A percentile compares a stretch with the other conserved stretches of the same genome.
phyloP scores from a whole-genome alignment of 2,113 vertebrate genomes.

The Catharus bicknelli region DNA sequence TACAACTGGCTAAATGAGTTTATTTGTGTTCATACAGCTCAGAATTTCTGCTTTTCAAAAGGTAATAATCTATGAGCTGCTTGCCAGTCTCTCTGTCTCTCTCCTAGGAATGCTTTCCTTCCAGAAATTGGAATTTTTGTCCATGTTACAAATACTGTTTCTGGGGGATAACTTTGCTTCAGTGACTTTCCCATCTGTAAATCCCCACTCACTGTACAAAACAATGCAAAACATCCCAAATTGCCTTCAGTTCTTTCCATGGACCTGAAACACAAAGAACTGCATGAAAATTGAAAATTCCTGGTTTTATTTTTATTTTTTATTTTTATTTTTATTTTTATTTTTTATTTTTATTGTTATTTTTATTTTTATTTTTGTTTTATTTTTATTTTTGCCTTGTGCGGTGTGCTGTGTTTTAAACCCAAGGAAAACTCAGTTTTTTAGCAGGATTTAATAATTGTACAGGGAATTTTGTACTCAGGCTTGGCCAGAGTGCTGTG shows the following conservation, averaged over 20 bases:
- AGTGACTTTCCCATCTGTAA: slow-evolving; percentile 35
- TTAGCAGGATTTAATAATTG: slow-evolving; percentile 59
- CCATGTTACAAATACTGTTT: neutral
- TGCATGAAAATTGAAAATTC: slow-evolving; percentile 69
- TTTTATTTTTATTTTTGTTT: neutral
- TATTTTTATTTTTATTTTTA: no score
- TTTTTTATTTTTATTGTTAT: no score
- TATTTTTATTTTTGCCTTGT: slow-evolving; percentile 70
- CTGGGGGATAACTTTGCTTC: slow-evolving; percentile 66
- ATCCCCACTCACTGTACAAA: slow-evolving; percentile 49
- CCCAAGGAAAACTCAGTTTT: slow-evolving; percentile 51
- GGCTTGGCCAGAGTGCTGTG: slow-evolving; percentile 38
- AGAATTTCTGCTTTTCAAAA: neutral
- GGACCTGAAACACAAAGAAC: slow-evolving; percentile 55
- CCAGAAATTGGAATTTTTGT: slow-evolving; percentile 29
- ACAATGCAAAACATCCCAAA: slow-evolving; percentile 79
- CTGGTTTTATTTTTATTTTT: slow-evolving; percentile 60
- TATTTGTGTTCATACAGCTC: neutral
- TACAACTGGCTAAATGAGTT: neutral
- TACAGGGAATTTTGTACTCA: slow-evolving; percentile 21
- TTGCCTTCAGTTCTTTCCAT: slow-evolving; percentile 80
- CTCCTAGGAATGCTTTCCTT: neutral
- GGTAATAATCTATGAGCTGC: neutral
- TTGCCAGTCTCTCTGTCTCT: neutral
- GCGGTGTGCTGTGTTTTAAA: slow-evolving; percentile 62